phyloP scores from a whole-genome alignment of 2,888 invertebrate genomes.

The Rugalucina vietnamica region DNA sequence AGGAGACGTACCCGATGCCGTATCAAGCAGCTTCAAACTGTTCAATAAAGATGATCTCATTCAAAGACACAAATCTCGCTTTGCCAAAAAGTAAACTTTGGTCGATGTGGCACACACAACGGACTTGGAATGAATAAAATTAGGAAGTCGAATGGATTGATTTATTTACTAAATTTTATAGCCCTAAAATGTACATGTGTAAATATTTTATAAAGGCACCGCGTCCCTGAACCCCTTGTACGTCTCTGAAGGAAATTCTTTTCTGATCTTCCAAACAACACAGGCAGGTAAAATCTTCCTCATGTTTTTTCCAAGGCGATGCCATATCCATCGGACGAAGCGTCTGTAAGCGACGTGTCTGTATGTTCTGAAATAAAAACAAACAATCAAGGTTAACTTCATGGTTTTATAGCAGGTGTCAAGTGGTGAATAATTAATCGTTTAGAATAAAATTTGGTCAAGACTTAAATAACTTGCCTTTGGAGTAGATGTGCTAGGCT shows the following conservation, averaged over 20 bases:
- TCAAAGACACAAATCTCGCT: neutral
- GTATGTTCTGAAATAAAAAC: conserved; percentile 1
- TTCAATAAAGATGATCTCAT: neutral
- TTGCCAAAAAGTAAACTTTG: neutral
- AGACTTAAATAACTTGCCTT: neutral
- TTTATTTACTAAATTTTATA: no score
- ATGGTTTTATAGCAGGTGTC: neutral
- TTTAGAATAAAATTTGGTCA: neutral
- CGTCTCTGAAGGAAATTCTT: conserved; percentile 2
- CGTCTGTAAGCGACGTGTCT: conserved; percentile 8
- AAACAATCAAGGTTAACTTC: neutral
- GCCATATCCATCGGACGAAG: conserved; percentile 14
- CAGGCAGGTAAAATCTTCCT: conserved; percentile 3
- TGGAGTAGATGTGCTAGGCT: neutral
- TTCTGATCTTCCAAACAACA: neutral
- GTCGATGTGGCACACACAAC: no score
- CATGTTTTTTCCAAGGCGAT: neutral
- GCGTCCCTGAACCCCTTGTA: neutral
- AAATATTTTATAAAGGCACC: no score
- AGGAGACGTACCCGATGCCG: neutral
- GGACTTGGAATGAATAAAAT: no score
- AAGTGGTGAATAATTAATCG: neutral
- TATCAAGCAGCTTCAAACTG: neutral
- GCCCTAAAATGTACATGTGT: no score
- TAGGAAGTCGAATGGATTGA: no score